Evolutionary conservation across 2,888 invertebrate species (phyloP).

Genomic region (Sthenelais limicola): DNA sequence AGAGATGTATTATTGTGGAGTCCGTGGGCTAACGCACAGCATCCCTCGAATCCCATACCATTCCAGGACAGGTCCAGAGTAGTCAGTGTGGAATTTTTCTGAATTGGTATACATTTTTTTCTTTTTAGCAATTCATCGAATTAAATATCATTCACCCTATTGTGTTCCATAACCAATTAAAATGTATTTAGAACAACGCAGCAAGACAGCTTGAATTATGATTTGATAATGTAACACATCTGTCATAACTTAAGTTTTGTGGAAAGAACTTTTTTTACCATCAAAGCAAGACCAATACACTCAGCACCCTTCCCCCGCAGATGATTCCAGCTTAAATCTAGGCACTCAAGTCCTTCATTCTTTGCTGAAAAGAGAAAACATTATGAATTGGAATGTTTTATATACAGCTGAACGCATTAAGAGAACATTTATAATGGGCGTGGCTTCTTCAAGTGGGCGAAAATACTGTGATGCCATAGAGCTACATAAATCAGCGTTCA

Average conservation of each 20-base stretch:
- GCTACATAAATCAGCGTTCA: too few relatives aligned
- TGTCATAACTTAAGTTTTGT: too few relatives aligned
- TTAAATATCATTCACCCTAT: not conserved
- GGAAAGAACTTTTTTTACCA: too few relatives aligned
- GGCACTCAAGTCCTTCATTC: conserved; percentile 46
- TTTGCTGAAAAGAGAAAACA: conserved; percentile 44
- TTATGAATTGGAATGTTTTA: not conserved
- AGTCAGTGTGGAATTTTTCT: conserved; percentile 58
- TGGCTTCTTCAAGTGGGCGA: too few relatives aligned
- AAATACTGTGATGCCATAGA: too few relatives aligned
- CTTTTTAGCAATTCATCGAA: not conserved
- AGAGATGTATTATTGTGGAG: conserved; percentile 58
- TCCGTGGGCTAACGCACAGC: conserved; percentile 58
- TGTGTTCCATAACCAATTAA: too few relatives aligned
- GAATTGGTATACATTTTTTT: conserved; percentile 7
- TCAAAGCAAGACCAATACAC: conserved; percentile 59
- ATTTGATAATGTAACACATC: too few relatives aligned
- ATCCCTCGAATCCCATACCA: conserved; percentile 66
- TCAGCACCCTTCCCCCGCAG: conserved; percentile 63
- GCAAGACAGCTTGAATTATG: too few relatives aligned
- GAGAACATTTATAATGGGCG: too few relatives aligned
- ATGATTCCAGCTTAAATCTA: conserved; percentile 57
- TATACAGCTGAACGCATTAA: not conserved
- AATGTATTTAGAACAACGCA: too few relatives aligned
- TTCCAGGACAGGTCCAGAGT: conserved; percentile 65